phyloP scores from a whole-genome alignment of 2,888 invertebrate genomes.

The Hirtodrosophila trivittata region DNA sequence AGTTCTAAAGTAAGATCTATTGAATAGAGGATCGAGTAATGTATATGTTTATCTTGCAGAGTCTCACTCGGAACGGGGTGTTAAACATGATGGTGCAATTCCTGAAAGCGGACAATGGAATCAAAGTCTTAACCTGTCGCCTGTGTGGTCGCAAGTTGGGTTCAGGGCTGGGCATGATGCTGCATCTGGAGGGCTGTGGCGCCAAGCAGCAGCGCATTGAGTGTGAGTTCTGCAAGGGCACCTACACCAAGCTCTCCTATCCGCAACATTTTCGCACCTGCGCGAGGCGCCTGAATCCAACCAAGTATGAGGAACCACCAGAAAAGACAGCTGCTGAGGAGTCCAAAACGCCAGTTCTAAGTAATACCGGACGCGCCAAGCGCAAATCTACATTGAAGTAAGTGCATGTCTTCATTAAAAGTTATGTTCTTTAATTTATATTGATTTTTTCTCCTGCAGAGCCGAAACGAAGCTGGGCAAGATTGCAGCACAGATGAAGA shows the following conservation, averaged over 20 bases:
- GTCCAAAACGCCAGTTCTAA: constrained; percentile 38
- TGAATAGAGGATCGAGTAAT: background rate
- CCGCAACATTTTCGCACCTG: constrained; percentile 68
- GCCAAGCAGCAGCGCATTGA: constrained; percentile 48
- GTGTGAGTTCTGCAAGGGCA: constrained; percentile 71
- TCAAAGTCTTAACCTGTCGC: constrained; percentile 71
- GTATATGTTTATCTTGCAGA: constrained; percentile 30
- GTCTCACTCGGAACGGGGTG: constrained; percentile 56
- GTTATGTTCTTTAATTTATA: background rate
- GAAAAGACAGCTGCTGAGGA: background rate
- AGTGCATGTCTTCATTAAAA: constrained; percentile 11
- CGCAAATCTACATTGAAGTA: constrained; percentile 80
- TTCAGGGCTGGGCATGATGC: constrained; percentile 76
- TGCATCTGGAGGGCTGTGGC: constrained; percentile 79
- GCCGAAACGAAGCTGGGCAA: constrained; percentile 80
- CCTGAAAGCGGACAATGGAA: constrained; percentile 48
- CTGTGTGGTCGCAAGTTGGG: constrained; percentile 69
- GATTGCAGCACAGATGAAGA: constrained; percentile 54
- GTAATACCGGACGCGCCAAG: constrained; percentile 79
- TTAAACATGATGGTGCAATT: constrained; percentile 60
- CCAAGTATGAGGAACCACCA: background rate
- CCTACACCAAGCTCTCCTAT: constrained; percentile 55
- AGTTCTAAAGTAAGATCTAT: constrained; percentile 20
- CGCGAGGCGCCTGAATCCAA: constrained; percentile 3
- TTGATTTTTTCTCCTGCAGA: constrained; percentile 38